Percentiles rank a stretch among this genome's conserved stretches.
Evolutionary conservation across 2,888 invertebrate genomes (phyloP).

Genomic region (Leucophenga montana): DNA sequence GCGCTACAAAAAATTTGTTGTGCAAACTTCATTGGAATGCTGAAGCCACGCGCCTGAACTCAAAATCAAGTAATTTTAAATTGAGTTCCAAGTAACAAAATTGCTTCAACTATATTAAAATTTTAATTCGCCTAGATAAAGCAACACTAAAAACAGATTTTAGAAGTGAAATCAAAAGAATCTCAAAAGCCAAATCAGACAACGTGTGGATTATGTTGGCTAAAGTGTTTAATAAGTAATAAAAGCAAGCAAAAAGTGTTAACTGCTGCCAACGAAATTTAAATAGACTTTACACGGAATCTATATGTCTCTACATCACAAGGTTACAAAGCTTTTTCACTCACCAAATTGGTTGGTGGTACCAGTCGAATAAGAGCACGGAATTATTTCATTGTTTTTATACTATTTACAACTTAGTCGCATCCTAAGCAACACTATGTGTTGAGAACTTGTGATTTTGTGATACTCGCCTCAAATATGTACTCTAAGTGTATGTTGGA

Average conservation of each 20-base stretch:
- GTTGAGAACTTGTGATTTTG: no score
- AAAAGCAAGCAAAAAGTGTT: background rate
- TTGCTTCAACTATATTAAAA: background rate
- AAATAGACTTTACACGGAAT: no score
- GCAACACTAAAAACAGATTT: background rate
- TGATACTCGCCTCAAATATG: no score
- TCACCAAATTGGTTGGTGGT: no score
- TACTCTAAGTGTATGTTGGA: no score
- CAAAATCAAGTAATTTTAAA: conserved; percentile 14
- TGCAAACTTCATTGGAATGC: background rate
- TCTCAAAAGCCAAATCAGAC: background rate
- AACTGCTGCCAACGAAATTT: background rate
- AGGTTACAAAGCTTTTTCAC: no score
- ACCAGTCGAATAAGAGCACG: no score
- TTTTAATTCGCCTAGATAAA: background rate
- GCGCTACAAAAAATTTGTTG: no score
- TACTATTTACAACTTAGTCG: no score
- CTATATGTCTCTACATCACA: no score
- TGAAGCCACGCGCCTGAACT: background rate
- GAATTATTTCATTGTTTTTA: no score
- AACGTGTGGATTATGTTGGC: background rate
- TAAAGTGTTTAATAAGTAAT: background rate
- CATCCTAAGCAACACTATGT: no score
- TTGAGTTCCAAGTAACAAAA: background rate
- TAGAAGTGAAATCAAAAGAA: background rate